Percentiles rank a stretch among this genome's conserved stretches.
phyloP scores from a whole-genome alignment of 2,797 vertebrate species.

The Eleutherodactylus coqui region DNA sequence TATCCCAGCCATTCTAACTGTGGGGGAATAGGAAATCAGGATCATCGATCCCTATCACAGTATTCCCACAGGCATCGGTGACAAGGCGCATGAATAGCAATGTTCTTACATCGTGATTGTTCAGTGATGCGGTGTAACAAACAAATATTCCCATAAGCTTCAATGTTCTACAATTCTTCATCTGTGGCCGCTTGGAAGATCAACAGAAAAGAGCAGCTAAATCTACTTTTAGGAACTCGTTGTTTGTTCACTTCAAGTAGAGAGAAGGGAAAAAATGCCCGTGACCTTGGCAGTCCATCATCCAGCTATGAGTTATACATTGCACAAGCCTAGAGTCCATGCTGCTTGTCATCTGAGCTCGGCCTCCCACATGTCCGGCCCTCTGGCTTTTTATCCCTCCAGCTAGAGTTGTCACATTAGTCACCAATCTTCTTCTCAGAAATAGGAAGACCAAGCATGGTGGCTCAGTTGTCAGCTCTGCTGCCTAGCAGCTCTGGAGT shows the following conservation, averaged over 20 bases:
- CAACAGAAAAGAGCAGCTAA: not conserved
- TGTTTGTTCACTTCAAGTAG: not conserved
- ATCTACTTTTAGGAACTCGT: not conserved
- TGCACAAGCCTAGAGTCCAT: no score
- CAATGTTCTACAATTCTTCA: constrained; percentile 6
- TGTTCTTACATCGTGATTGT: constrained; percentile 20
- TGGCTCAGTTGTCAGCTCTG: no score
- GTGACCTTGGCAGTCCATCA: no score
- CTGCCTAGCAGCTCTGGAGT: no score
- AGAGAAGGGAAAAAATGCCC: not conserved
- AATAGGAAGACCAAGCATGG: no score
- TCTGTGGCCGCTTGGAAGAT: not conserved
- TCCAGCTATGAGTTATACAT: no score
- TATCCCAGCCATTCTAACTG: no score
- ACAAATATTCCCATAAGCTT: constrained; percentile 34
- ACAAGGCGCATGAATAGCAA: not conserved
- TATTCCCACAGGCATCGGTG: constrained; percentile 1
- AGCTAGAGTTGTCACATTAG: no score
- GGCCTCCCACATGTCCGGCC: no score
- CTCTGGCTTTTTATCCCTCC: no score
- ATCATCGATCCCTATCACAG: constrained; percentile 25
- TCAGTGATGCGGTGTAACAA: constrained; percentile 9
- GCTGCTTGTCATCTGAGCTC: no score
- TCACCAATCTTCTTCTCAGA: no score
- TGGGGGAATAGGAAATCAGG: not conserved